Evolutionary conservation across 2,888 invertebrate genomes (phyloP), one percentile per base, ranked within the genome.

Genomic region (Hemicrepidius hirtus): DNA sequence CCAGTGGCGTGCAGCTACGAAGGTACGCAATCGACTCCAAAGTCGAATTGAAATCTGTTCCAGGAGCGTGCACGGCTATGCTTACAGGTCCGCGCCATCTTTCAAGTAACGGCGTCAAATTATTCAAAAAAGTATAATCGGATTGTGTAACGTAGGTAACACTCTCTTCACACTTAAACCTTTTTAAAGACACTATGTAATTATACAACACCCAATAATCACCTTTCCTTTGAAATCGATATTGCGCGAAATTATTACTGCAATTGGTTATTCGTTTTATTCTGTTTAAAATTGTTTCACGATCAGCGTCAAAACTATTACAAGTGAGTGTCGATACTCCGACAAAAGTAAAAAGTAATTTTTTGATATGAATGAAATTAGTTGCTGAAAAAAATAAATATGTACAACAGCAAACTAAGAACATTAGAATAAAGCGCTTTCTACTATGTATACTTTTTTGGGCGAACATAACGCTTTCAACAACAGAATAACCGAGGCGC

Each of bases 111-210:
- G 89, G 88, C 74, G 88, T 88, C 73, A 92, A 82, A 83, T 92
- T 91, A 78, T 91, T 90, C 75, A 92, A 87, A 84, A 91, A 93
- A 9, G 91, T 91, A 79, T 87, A 90, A 79, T 92, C 92, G 0
- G 90, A 91, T 81, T 92, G 92, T 0, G 92, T 92, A 10, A 92
- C 90, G 79, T 91, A 91, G 0, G 92, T 93, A 37, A 93, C 88
- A 68, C 89, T 89, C 78, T 91, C 90, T 81, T 89, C 88, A 81
- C 92, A 92, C 50, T 83, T 28, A 20, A 74, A 62, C 0, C 78
- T 79, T 69, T 86, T 85, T 46, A 85, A 84, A 74, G 89, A 90
- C 9, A 86, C 85, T 68, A 91, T 87, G 78, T 91, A 89, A 83
- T 92, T 92, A 80, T 89, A 89, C 5, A 92, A 83, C 46, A 92